Conservation (phyloP, 2,113 vertebrate species). For the Aix galericulata region DNA sequence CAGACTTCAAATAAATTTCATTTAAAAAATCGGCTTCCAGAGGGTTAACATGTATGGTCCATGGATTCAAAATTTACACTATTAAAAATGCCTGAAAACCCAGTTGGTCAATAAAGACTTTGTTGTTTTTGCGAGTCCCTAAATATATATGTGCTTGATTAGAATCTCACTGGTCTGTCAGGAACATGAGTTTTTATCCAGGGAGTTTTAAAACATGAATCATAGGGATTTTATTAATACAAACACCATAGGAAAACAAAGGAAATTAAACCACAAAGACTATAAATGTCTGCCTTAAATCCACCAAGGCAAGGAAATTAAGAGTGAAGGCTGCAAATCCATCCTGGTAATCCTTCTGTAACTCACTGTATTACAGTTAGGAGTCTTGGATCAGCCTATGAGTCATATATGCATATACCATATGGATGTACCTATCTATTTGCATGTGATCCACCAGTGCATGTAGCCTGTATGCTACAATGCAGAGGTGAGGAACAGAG, state of each 20-base stretch:
- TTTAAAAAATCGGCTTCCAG: neutral
- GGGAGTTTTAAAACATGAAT: conserved; percentile 55
- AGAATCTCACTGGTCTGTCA: conserved; percentile 28
- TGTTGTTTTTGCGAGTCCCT: conserved; percentile 13
- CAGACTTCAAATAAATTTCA: conserved; percentile 1
- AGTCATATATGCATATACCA: neutral
- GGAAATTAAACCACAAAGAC: conserved; percentile 61
- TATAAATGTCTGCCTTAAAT: conserved; percentile 48
- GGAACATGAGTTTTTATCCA: neutral
- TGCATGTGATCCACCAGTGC: neutral
- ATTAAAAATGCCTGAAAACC: neutral
- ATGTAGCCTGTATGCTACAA: neutral
- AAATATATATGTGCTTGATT: conserved; percentile 47
- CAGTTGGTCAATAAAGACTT: conserved; percentile 24
- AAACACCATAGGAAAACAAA: conserved; percentile 58
- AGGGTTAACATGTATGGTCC: neutral
- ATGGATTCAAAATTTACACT: conserved; percentile 3
- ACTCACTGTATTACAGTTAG: neutral
- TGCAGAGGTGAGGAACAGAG: neutral
- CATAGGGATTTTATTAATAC: conserved; percentile 57
- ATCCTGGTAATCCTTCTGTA: conserved; percentile 8
- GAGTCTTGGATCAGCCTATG: neutral
- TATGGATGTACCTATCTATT: neutral
- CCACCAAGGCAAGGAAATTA: conserved; percentile 43
- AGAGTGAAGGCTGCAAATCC: conserved; percentile 28